Evolutionary conservation across 2,888 invertebrate genomes (phyloP).

Genomic region (Epicampocera succincta): DNA sequence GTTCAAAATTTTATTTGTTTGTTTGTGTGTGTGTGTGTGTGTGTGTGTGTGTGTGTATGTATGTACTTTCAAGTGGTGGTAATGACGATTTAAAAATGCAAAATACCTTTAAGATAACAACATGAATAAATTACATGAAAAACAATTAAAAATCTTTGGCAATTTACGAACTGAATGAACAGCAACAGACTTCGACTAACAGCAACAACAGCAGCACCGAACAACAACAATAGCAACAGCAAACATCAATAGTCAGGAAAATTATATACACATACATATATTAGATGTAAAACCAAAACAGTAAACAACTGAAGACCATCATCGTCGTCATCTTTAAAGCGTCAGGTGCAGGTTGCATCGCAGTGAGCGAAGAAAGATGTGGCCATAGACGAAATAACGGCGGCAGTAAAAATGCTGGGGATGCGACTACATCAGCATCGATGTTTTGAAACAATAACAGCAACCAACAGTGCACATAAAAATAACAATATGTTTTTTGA

Average conservation of each 20-base stretch:
- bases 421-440: constrained; percentile 32
- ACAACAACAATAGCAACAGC: constrained; percentile 17
- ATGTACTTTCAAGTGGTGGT: constrained; percentile 57
- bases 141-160: constrained; percentile 71
- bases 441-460: constrained; percentile 30
- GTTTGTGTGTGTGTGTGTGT: constrained; percentile 8
- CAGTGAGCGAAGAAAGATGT: constrained; percentile 4
- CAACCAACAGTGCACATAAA: constrained; percentile 12
- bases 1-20: neutral
- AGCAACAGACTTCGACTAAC: constrained; percentile 42
- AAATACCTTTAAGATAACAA: constrained; percentile 69
- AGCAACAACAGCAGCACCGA: constrained; percentile 18
- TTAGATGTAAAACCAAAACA: neutral
- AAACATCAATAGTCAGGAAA: constrained; percentile 38
- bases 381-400: neutral
- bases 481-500: constrained; percentile 40
- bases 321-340: constrained; percentile 38
- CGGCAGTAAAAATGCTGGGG: constrained; percentile 3
- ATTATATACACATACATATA: constrained; percentile 35
- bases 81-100: constrained; percentile 67
- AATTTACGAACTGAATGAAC: constrained; percentile 64
- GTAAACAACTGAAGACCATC: constrained; percentile 33
- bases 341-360: constrained; percentile 63
- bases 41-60: constrained; percentile 8
- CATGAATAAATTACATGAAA: constrained; percentile 69